Conservation (phyloP, 2,888 invertebrate species). For the Labia minor region DNA sequence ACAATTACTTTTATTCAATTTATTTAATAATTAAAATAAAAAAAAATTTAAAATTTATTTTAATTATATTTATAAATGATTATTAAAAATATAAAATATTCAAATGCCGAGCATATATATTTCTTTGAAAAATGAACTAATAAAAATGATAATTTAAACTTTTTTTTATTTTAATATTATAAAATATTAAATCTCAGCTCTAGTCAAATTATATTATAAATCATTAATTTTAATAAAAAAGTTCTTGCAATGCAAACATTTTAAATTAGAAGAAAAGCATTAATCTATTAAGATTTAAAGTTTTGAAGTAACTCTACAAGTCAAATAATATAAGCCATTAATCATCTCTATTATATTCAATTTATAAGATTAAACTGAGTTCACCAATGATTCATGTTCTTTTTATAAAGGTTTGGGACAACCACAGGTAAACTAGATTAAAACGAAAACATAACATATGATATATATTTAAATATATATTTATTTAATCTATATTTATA, state of each 20-base stretch:
- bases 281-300: conserved; percentile 7
- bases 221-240: conserved; percentile 13
- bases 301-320: neutral
- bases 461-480: too few species aligned
- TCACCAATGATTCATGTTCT: neutral
- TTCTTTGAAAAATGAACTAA: neutral
- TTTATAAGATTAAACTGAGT: neutral
- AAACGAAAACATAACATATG: too few species aligned
- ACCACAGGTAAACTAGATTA: neutral
- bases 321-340: neutral
- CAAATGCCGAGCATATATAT: too few species aligned
- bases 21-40: too few species aligned
- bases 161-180: conserved; percentile 3
- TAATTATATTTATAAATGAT: too few species aligned
- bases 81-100: too few species aligned
- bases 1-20: too few species aligned
- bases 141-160: neutral
- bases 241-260: conserved; percentile 13
- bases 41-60: too few species aligned
- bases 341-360: conserved; percentile 13
- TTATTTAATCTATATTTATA: too few species aligned
- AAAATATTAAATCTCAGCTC: neutral
- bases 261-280: conserved; percentile 7
- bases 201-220: neutral
- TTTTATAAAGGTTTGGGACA: too few species aligned